Evolutionary conservation across 2,797 vertebrate genomes (phyloP).

Genomic region (Clamator glandarius): DNA sequence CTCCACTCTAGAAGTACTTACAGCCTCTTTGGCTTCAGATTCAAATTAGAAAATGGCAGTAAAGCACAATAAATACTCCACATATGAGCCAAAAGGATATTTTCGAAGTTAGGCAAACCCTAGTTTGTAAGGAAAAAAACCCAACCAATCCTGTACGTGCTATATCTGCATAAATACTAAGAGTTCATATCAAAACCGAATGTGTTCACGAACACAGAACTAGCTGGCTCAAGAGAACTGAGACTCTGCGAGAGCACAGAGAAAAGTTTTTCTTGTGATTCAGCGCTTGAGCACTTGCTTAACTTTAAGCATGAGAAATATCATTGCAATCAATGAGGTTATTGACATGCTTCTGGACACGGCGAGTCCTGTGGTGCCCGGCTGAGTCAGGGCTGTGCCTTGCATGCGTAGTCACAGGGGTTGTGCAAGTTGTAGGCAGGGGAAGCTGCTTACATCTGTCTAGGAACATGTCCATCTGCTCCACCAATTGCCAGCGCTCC

Average conservation of each 20-base stretch:
- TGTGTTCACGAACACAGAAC: accelerated
- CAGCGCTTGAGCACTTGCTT: background rate
- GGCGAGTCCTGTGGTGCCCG: background rate
- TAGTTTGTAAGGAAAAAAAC: background rate
- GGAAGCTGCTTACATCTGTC: background rate
- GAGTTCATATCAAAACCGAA: background rate
- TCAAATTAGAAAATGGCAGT: background rate
- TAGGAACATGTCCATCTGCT: accelerated
- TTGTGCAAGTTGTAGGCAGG: background rate
- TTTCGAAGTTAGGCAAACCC: background rate
- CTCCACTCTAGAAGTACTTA: background rate
- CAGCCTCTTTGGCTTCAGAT: background rate
- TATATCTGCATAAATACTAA: background rate
- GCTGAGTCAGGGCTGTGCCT: background rate
- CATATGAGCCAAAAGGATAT: background rate
- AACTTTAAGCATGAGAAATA: background rate
- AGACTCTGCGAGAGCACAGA: accelerated
- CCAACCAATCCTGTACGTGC: background rate
- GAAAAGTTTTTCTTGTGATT: background rate
- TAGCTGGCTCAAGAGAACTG: background rate
- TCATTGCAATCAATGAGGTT: background rate
- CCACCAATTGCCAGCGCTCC: background rate
- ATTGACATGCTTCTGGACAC: background rate
- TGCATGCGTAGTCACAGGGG: accelerated
- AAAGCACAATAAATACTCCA: background rate